Evolutionary conservation across 2,113 vertebrate genomes (phyloP).

Genomic region (Oceanodroma tethys): DNA sequence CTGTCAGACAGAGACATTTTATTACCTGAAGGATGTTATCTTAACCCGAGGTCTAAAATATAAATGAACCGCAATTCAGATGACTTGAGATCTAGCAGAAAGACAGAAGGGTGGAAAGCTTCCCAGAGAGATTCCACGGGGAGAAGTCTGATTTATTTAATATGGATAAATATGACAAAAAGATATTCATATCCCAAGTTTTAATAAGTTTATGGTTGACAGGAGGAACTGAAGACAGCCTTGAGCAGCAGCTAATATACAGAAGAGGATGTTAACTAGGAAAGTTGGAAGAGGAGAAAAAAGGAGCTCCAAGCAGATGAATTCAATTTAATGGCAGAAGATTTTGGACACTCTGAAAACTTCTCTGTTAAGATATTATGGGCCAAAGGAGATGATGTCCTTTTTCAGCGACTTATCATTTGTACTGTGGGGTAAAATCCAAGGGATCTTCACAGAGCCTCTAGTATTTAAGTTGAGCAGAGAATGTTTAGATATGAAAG

Average conservation of each 20-base stretch:
- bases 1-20: conserved; percentile 12
- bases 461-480: not conserved
- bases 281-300: not conserved
- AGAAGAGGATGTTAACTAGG: conserved; percentile 14
- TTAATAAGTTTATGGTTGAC: conserved; percentile 49
- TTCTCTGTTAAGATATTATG: not conserved
- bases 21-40: conserved; percentile 35
- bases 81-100: conserved; percentile 4
- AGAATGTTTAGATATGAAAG: not conserved
- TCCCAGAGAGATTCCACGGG: not conserved
- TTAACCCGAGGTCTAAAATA: conserved; percentile 31
- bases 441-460: not conserved
- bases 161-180: conserved; percentile 60
- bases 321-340: not conserved
- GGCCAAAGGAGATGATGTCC: not conserved
- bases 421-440: not conserved
- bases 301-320: not conserved
- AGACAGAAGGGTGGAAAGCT: conserved; percentile 16
- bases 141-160: conserved; percentile 45
- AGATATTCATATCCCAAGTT: conserved; percentile 26
- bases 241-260: conserved; percentile 3
- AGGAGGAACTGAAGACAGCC: not conserved
- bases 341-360: not conserved
- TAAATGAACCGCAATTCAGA: conserved; percentile 41
- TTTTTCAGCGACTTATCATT: not conserved